Evolutionary conservation across 2,888 invertebrate genomes (phyloP).

Genomic region (Drosophila tanythrix): DNA sequence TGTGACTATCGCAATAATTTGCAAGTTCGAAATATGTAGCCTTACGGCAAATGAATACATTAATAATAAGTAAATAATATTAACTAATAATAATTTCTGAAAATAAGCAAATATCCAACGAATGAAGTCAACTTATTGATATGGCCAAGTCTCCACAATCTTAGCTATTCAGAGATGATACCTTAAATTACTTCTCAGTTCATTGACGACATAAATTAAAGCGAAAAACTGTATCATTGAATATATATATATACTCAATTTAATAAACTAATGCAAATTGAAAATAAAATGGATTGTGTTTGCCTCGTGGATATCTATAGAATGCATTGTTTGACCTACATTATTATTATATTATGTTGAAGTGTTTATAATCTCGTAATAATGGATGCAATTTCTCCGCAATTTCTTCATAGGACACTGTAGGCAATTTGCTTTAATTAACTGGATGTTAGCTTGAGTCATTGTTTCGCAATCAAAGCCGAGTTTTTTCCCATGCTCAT

Average conservation of each 20-base stretch:
- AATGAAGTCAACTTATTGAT: background rate
- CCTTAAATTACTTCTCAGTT: background rate
- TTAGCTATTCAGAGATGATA: background rate
- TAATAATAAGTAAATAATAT: background rate
- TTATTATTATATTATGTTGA: background rate
- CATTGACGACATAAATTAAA: background rate
- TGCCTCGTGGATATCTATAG: background rate
- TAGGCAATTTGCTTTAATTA: slow-evolving; percentile 23
- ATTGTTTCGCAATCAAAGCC: slow-evolving; percentile 8
- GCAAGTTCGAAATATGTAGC: background rate
- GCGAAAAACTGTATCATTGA: background rate
- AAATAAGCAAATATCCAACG: background rate
- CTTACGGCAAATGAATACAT: background rate
- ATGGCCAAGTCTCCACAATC: background rate
- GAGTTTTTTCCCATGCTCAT: slow-evolving; percentile 1
- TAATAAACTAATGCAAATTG: background rate
- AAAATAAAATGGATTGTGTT: background rate
- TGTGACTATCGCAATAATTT: too few species aligned
- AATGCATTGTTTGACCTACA: background rate
- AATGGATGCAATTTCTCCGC: background rate
- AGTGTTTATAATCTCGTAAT: background rate
- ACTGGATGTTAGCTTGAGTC: background rate
- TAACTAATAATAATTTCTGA: background rate
- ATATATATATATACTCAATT: background rate
- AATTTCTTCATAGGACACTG: background rate